Evolutionary conservation across 2,797 vertebrate species (phyloP).

Genomic region (Hapalemur alaotrensis): DNA sequence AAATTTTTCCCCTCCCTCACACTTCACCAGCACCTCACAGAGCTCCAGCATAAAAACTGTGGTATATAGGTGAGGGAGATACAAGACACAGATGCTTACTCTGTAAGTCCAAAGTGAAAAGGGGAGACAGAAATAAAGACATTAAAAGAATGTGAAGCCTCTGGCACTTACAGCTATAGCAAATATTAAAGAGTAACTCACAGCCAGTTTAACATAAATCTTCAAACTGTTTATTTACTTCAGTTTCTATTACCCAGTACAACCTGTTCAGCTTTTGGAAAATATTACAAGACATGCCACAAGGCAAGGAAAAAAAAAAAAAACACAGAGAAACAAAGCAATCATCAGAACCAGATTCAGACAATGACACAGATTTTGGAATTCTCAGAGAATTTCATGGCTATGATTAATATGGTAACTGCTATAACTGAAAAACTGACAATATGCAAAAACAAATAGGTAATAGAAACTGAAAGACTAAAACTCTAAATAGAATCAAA

Average conservation of each 20-base stretch:
- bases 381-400: not conserved
- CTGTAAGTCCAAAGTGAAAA: not conserved
- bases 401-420: not conserved
- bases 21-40: not conserved
- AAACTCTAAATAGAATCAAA: not conserved
- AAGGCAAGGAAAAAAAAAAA: not conserved
- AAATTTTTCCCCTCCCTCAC: not conserved
- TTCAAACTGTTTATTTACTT: not conserved
- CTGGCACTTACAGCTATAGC: not conserved
- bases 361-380: not conserved
- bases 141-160: not conserved
- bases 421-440: not conserved
- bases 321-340: not conserved
- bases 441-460: not conserved
- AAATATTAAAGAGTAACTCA: not conserved
- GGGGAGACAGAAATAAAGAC: not conserved
- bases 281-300: not conserved
- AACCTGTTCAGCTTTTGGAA: not conserved
- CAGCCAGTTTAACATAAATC: not conserved
- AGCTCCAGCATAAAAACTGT: not conserved
- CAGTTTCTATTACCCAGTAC: not conserved
- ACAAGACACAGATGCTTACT: not conserved
- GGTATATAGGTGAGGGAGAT: not conserved
- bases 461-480: not conserved
- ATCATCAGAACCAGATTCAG: not conserved